Evolutionary conservation across 2,797 vertebrate genomes (phyloP), one percentile per base, ranked within the genome.

Genomic region (Sebastes taczanowskii): DNA sequence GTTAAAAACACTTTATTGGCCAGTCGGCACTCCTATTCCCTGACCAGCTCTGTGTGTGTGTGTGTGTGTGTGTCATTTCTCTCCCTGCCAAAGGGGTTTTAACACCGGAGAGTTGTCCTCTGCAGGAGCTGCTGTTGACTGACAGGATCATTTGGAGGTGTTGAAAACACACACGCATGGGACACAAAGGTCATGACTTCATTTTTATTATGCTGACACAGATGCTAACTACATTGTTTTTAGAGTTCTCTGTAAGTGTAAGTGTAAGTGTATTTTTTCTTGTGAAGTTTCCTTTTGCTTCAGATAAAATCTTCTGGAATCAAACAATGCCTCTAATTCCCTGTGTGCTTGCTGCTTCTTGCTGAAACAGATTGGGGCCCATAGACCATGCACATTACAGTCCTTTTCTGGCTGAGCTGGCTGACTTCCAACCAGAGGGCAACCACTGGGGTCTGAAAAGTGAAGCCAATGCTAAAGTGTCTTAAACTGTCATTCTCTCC

Each of bases 111-210:
- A 82, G 83, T 81, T 80, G 71, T 78, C 64, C 78, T 79, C 86
- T 82, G 71, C 84, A 86, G 86, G 88, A 82, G 89, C 85, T 75
- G 80, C 71, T 74, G n/a, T 74, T 94, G 92, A 92, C 75, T 91
- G 92, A 89, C 88, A 88, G 89, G 78, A 87, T 90, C 86, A 93
- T 94, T 93, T 88, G 71, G 79, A 87, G 66, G 84, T 85, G 85
- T 66, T 84, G 82, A 81, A 81, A 71, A 69, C 6, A 42, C n/a
- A 80, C 16, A 80, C 77, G 55, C 60, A 25, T 11, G 38, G 4
- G 34, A 53, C 35, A 66, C 29, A 20, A 7, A 34, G 58, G 78
- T 78, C 20, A 14, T 23, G 53, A 18, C 49, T 67, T 79, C 1
- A 38, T 65, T 22, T 71, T 78, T 42, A 11, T 77, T 34, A 56